phyloP scores from a whole-genome alignment of 2,888 invertebrate species.

The Eupeodes latifasciatus region DNA sequence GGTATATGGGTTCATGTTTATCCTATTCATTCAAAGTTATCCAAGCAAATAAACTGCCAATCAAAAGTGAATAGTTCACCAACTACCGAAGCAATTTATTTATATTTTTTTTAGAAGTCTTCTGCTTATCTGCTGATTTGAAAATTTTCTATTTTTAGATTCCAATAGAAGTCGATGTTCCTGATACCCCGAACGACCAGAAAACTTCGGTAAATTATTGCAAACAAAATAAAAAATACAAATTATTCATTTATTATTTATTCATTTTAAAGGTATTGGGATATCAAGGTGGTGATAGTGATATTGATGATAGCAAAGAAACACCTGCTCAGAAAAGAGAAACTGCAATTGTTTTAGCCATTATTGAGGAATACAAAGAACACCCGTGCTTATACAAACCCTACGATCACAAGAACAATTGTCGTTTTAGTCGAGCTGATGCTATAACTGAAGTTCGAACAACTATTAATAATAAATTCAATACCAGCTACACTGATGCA shows the following conservation, averaged over 20 bases:
- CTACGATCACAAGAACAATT: constrained; percentile 37
- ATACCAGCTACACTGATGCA: constrained; percentile 26
- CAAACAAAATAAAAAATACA: neutral
- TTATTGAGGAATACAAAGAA: constrained; percentile 43
- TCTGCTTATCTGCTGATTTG: too few relatives aligned
- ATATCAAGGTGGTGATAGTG: constrained; percentile 1
- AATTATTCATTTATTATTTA: neutral
- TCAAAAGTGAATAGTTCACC: too few relatives aligned
- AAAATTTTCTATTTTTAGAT: neutral
- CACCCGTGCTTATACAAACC: constrained; percentile 48
- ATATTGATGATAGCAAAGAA: constrained; percentile 13
- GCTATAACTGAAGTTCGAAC: constrained; percentile 50
- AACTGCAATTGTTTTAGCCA: constrained; percentile 14
- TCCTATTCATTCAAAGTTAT: too few relatives aligned
- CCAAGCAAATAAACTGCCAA: too few relatives aligned
- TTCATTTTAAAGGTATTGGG: neutral
- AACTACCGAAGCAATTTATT: too few relatives aligned
- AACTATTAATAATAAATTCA: constrained; percentile 49
- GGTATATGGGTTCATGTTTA: too few relatives aligned
- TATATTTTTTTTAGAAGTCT: too few relatives aligned
- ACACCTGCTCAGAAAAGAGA: constrained; percentile 10
- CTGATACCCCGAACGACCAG: neutral
- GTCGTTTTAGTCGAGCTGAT: constrained; percentile 41
- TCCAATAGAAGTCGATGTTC: constrained; percentile 15
- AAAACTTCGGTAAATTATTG: neutral